Conservation (phyloP, 2,797 vertebrate genomes). For the Syncerus caffer region DNA sequence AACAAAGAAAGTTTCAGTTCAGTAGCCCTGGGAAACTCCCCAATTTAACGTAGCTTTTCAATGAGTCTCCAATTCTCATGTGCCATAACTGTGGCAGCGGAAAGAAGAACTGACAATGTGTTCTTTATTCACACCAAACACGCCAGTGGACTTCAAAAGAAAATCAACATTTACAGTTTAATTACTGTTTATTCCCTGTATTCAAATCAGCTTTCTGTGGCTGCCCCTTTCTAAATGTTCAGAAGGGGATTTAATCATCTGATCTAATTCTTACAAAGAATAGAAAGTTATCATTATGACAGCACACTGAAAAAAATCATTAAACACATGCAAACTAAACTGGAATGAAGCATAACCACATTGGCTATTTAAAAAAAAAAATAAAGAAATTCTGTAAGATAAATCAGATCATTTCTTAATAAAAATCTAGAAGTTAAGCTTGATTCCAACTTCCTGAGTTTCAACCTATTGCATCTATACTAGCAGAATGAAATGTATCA, state of each 20-base stretch:
- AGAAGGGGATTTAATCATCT: constrained; percentile 50
- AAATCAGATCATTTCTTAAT: constrained; percentile 29
- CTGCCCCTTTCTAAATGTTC: constrained; percentile 39
- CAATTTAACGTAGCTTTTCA: neutral
- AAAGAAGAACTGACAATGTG: constrained; percentile 55
- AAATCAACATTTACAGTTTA: constrained; percentile 69
- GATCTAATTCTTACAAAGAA: constrained; percentile 69
- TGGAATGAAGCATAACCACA: neutral
- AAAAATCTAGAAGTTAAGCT: neutral
- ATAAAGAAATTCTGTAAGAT: neutral
- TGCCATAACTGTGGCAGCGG: neutral
- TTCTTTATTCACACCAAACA: constrained; percentile 64
- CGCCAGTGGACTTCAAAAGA: constrained; percentile 58
- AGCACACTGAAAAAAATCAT: constrained; percentile 7
- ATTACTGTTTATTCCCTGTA: constrained; percentile 66
- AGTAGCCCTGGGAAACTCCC: constrained; percentile 65
- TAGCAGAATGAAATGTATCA: neutral
- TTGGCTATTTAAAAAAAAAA: neutral
- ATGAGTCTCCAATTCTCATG: constrained; percentile 34
- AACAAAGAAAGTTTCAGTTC: constrained; percentile 67
- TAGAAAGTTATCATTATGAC: constrained; percentile 59
- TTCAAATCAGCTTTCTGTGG: constrained; percentile 46
- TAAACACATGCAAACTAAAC: constrained; percentile 30
- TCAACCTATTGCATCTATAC: neutral
- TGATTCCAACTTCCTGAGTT: neutral